Base-by-base conservation (phyloP, 2,888 invertebrate species). In the Parnassius glacialis region DNA sequence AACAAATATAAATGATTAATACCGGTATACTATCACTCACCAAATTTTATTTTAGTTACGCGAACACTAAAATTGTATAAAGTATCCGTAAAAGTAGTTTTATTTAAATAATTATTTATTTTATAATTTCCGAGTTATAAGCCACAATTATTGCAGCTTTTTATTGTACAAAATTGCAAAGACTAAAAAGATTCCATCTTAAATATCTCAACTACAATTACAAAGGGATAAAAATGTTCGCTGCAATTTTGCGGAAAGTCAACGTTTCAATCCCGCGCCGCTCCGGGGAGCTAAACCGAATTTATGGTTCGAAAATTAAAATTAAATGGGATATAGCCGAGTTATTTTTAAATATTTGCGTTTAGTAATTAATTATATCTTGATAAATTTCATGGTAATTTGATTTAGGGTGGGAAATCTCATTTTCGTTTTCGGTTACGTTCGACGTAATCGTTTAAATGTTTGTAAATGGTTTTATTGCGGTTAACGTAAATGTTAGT, bases 301-400 rank as follows among this genome's bases (percentile, higher is more conserved):
- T 90, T 90, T 88, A 85, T 85, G 87, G 79, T 86, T 83, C 79
- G 82, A 85, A 90, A 90, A 90, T 90, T 89, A 87, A 88, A 88
- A 84, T 85, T 83, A 90, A 89, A 91, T 89, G 88, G 87, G 83
- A 86, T 86, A 82, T 85, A 76, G 73, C 79, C 69, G 76, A 75
- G 86, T 79, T 86, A 87, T 86, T 86, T 85, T 87, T 83, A 79
- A 83, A 70, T 73, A 84, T 87, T 86, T 83, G 76, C 81, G 84
- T 88, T 85, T 79, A 76, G 75, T 74, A 70, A 80, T 81, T 84
- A 80, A 85, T 83, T 80, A 80, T 75, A 70, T 51, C 67, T 68
- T 74, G 77, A 80, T 77, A 69, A 79, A 74, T 76, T 78, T 79
- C 72, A 74, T 72, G 75, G 76, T 73, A 73, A 80, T 80, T 79